Evolutionary conservation across 2,113 vertebrate species (phyloP), one percentile per base, ranked within the genome.

Genomic region (Thunnus maccoyii): DNA sequence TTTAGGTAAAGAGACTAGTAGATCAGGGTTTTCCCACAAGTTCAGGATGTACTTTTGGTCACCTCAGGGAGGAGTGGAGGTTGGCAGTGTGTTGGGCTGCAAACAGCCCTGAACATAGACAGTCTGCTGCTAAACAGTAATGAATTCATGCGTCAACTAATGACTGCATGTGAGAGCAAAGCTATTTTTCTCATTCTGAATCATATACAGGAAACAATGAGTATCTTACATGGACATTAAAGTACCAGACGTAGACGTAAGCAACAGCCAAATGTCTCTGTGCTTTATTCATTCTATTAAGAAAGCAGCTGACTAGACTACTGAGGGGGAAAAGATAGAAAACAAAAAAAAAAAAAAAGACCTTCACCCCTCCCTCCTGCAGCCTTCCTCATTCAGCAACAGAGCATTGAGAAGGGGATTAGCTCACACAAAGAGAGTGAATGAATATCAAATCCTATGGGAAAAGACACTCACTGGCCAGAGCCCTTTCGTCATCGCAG

Each of bases 361-460:
- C 5, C 17, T 15, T 47, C 16, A 55, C 70, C 64, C 63, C 66
- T 64, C 66, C 54, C 72, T 80, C 61, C 82, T 71, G 65, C 66
- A 50, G 79, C 70, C 69, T 81, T 74, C 66, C 62, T 74, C 81
- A 82, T 86, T 89, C 74, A 89, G 75, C 67, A 73, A 76, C 72
- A 63, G 54, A 80, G 84, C 82, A 89, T 71, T 76, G 89, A 88
- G 65, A 86, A 85, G 18, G 58, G 89, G 90, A 92, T 91, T 92
- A 94, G 71, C 73, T 78, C 60, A 76, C 80, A 88, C 81, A 86
- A 91, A 86, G 86, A 48, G 57, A 62, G 27, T 78, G 84, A 88
- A 78, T 82, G 86, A 89, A 85, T 83, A 80, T 84, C 41, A 84
- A 78, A 73, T 72, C 69, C 79, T 71, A 64, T 76, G 74, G 82